Percentiles rank a stretch among this genome's conserved stretches.
These are phyloP conservation scores for Idaea aversata DNA, from an alignment of 2,888 invertebrate genomes.

Conservation along the genomic window DNA sequence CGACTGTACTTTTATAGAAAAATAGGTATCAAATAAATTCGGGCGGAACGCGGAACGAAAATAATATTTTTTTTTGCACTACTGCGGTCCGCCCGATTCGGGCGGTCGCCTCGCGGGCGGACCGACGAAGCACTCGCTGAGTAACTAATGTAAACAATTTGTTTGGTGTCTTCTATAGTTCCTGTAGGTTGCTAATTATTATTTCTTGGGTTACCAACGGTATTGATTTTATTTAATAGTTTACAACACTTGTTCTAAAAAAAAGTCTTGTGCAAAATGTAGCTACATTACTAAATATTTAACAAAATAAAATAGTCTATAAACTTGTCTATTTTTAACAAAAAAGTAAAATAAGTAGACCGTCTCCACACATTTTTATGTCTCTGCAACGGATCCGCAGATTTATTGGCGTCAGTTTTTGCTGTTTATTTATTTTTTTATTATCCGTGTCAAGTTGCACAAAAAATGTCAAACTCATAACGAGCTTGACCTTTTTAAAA, in stretches of 20 bases:
- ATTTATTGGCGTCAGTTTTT: conserved; percentile 62
- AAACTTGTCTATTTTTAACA: neutral
- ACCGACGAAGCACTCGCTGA: too few relatives aligned
- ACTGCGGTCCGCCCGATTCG: too few relatives aligned
- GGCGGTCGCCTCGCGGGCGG: too few relatives aligned
- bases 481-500: conserved; percentile 28
- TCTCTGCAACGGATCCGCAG: conserved; percentile 45
- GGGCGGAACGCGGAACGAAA: too few relatives aligned
- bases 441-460: conserved; percentile 60
- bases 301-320: too few relatives aligned
- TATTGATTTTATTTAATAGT: too few relatives aligned
- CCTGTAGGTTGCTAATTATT: conserved; percentile 13
- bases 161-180: conserved; percentile 23
- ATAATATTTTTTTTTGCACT: too few relatives aligned
- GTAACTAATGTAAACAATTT: conserved; percentile 23
- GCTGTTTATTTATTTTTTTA: conserved; percentile 57
- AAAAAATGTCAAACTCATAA: conserved; percentile 39
- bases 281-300: too few relatives aligned
- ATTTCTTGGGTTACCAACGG: conserved; percentile 7
- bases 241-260: too few relatives aligned
- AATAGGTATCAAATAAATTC: too few relatives aligned
- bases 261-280: too few relatives aligned
- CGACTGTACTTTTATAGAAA: too few relatives aligned
- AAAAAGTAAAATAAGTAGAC: neutral
- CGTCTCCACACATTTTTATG: conserved; percentile 34